These are phyloP conservation scores for Urosaurus nigricauda DNA, from an alignment of 2,797 vertebrate genomes.

Conservation along the genomic window DNA sequence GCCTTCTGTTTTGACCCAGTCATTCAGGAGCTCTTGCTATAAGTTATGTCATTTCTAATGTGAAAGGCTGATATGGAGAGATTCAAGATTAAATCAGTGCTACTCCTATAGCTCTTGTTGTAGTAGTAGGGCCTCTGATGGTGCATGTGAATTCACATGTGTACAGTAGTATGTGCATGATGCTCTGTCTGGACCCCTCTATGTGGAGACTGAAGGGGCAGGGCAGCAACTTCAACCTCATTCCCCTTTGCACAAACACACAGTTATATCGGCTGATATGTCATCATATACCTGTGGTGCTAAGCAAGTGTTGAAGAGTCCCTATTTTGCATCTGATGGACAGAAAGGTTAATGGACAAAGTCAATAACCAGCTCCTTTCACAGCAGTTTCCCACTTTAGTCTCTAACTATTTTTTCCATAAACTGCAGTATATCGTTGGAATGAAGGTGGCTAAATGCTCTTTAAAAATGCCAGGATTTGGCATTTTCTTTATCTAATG, in stretches of 20 bases:
- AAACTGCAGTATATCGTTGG: conserved; percentile 23
- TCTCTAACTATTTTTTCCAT: neutral
- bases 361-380: conserved; percentile 27
- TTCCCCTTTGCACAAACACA: neutral
- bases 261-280: neutral
- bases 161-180: neutral
- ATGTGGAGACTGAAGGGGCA: neutral
- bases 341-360: conserved; percentile 31
- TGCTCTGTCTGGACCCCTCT: neutral
- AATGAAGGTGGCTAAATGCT: conserved; percentile 22
- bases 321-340: neutral
- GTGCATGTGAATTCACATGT: neutral
- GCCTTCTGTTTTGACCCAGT: neutral
- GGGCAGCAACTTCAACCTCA: neutral
- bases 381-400: conserved; percentile 23
- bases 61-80: neutral
- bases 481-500: conserved; percentile 17
- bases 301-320: neutral
- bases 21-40: neutral
- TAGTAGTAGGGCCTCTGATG: neutral
- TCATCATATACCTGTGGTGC: neutral
- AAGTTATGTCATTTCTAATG: neutral
- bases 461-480: conserved; percentile 30
- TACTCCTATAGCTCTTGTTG: neutral
- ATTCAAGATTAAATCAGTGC: neutral